These are phyloP conservation scores for Leptopilina syphax DNA, from an alignment of 2,888 invertebrate genomes.

Conservation along the genomic window DNA sequence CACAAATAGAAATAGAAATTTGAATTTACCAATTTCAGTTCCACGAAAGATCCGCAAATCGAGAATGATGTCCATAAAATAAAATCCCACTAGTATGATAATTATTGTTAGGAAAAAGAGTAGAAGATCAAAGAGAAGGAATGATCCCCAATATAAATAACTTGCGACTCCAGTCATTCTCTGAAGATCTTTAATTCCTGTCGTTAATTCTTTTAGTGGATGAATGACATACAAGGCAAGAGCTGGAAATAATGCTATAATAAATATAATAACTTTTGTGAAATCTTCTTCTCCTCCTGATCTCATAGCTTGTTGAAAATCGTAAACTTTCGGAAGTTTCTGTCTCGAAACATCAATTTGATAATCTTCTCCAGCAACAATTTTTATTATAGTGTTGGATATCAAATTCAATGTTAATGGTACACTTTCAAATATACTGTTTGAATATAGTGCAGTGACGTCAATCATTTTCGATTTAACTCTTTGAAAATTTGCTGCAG, in stretches of 20 bases:
- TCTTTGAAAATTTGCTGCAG: constrained; percentile 77
- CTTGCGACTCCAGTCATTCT: constrained; percentile 82
- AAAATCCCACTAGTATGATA: constrained; percentile 61
- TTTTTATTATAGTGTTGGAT: constrained; percentile 75
- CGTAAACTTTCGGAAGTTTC: constrained; percentile 60
- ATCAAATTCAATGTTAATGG: constrained; percentile 79
- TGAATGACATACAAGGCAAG: constrained; percentile 79
- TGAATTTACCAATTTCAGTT: constrained; percentile 76
- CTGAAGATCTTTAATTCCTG: constrained; percentile 83
- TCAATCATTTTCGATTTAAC: constrained; percentile 56
- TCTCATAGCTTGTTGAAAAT: constrained; percentile 40
- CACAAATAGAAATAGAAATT: neutral
- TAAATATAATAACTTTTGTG: constrained; percentile 59
- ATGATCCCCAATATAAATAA: constrained; percentile 81
- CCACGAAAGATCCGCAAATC: constrained; percentile 62
- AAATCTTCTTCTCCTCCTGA: constrained; percentile 45
- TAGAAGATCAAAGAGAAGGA: constrained; percentile 80
- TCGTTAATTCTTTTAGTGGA: constrained; percentile 81
- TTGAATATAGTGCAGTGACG: constrained; percentile 78
- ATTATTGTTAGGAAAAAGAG: constrained; percentile 69
- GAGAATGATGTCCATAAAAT: constrained; percentile 63
- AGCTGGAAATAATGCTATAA: constrained; percentile 62
- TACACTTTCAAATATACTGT: constrained; percentile 78
- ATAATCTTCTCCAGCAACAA: constrained; percentile 61
- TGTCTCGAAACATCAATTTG: constrained; percentile 65